A percentile compares a stretch with the other conserved stretches of the same genome.
Conservation (phyloP, 2,113 vertebrate genomes). For the Oostethus manadensis region DNA sequence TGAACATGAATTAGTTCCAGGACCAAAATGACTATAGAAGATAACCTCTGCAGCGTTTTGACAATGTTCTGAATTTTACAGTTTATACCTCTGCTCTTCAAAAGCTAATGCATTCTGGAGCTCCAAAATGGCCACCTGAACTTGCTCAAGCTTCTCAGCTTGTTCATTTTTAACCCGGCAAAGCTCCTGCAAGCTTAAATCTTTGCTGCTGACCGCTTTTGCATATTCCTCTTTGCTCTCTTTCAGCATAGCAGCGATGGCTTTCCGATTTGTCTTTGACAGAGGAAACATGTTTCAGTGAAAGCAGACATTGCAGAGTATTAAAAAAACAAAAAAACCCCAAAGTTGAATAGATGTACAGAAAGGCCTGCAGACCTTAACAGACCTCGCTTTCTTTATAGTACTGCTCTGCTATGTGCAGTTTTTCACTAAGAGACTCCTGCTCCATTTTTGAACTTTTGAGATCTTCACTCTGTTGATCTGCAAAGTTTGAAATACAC, state of each 20-base stretch:
- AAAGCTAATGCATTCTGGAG: conserved; percentile 70
- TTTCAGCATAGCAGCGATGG: conserved; percentile 69
- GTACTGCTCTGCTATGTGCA: conserved; percentile 69
- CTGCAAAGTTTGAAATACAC: conserved; percentile 57
- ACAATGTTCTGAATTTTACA: neutral
- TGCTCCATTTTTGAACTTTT: conserved; percentile 68
- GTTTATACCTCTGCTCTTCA: conserved; percentile 76
- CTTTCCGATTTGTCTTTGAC: conserved; percentile 66
- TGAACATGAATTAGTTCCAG: conserved; percentile 15
- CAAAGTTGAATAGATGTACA: neutral
- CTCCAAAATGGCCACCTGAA: conserved; percentile 60
- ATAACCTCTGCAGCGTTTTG: neutral
- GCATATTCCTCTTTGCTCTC: conserved; percentile 62
- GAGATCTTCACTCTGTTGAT: conserved; percentile 70
- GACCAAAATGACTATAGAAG: conserved; percentile 21
- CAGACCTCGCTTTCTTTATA: conserved; percentile 70
- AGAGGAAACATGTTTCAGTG: conserved; percentile 31
- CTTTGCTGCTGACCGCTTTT: conserved; percentile 73
- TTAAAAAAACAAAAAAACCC: too few species aligned
- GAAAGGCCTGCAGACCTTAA: neutral
- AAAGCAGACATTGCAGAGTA: neutral
- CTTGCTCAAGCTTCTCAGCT: conserved; percentile 63
- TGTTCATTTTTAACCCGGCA: conserved; percentile 65
- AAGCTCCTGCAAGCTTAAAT: conserved; percentile 72
- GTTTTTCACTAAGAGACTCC: conserved; percentile 69